A percentile compares a stretch with the other conserved stretches of the same genome.
Conservation (phyloP, 64 coral and sea anemone species). For the Montipora sp. region DNA sequence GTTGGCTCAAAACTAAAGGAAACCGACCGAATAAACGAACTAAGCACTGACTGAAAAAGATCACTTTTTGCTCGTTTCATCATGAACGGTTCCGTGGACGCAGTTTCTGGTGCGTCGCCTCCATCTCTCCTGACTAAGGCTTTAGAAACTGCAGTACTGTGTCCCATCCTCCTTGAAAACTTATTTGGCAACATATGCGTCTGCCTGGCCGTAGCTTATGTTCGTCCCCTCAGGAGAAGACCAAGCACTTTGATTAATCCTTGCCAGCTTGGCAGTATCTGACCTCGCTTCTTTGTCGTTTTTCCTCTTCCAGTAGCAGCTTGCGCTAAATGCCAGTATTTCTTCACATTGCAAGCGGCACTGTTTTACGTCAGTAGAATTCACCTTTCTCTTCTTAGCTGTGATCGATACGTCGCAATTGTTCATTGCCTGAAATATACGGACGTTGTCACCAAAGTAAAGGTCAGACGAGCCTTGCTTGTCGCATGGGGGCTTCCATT, state of each 20-base stretch:
- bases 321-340: neutral
- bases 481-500: neutral
- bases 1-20: too few species aligned
- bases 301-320: constrained; percentile 2
- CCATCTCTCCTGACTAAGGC: too few species aligned
- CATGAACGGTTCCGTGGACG: too few species aligned
- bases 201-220: constrained; percentile 1
- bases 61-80: too few species aligned
- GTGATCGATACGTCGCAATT: constrained; percentile 45
- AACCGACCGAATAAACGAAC: too few species aligned
- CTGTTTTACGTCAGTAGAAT: too few species aligned
- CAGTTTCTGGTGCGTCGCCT: too few species aligned
- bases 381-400: too few species aligned
- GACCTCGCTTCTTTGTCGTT: neutral
- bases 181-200: constrained; percentile 1
- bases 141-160: neutral
- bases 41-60: too few species aligned
- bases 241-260: neutral
- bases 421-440: too few species aligned
- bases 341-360: too few species aligned
- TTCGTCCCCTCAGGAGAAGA: neutral
- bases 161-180: neutral
- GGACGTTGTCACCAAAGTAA: too few species aligned
- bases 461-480: neutral
- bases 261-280: constrained; percentile 49